Evolutionary conservation across 2,797 vertebrate genomes (phyloP).

Genomic region (Melanotaenia boesemani): DNA sequence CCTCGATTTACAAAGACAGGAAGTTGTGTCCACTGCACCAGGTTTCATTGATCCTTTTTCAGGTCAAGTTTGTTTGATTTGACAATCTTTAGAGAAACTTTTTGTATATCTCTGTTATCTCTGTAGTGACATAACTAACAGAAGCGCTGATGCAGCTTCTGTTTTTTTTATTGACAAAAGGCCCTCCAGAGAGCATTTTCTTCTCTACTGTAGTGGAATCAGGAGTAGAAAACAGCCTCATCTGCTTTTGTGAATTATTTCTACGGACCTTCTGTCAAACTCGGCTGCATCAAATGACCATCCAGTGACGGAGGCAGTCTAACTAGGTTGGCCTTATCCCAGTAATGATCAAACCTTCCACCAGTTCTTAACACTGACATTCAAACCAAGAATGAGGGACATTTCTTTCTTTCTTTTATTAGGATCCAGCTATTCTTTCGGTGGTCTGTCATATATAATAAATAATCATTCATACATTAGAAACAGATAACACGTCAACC

Average conservation of each 20-base stretch:
- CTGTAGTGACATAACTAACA: not conserved
- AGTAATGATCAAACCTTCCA: conserved; percentile 67
- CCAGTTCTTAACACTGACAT: conserved; percentile 77
- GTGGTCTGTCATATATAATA: no score
- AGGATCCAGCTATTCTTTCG: no score
- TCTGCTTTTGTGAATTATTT: conserved; percentile 81
- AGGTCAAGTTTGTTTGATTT: conserved; percentile 5
- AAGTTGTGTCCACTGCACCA: conserved; percentile 13
- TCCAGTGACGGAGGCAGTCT: conserved; percentile 30
- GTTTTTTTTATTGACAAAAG: conserved; percentile 36
- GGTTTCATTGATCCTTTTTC: not conserved
- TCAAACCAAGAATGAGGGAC: conserved; percentile 76
- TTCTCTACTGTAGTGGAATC: conserved; percentile 66
- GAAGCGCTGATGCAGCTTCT: not conserved
- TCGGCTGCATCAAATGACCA: conserved; percentile 74
- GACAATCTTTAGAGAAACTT: not conserved
- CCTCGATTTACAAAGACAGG: not conserved
- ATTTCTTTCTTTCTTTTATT: conserved; percentile 40
- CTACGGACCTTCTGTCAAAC: conserved; percentile 75
- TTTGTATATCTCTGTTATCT: not conserved
- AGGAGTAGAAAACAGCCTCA: conserved; percentile 77
- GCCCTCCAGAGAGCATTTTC: conserved; percentile 49
- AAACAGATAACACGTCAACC: no score
- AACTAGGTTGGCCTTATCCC: not conserved
- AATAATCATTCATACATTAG: no score